These are phyloP conservation scores for Hemithea aestivaria DNA, from an alignment of 2,888 invertebrate genomes.

Conservation along the genomic window DNA sequence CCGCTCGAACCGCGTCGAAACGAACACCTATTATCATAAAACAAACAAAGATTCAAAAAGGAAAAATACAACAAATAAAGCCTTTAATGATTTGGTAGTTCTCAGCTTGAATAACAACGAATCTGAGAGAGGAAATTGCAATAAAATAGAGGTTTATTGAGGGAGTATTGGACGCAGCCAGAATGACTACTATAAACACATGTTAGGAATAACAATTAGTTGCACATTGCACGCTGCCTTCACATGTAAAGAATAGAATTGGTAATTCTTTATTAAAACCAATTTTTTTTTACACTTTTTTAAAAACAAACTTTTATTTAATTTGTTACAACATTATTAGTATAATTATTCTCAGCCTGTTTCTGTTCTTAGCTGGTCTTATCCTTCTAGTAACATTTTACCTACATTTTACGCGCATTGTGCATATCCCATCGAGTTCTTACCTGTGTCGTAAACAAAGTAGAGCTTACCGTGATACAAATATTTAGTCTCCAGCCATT, in stretches of 20 bases:
- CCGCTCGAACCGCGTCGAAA: constrained; percentile 60
- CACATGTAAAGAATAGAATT: too few species aligned
- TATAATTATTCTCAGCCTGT: too few species aligned
- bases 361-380: too few species aligned
- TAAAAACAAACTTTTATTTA: too few species aligned
- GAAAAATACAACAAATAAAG: constrained; percentile 73
- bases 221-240: constrained; percentile 26
- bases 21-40: constrained; percentile 78
- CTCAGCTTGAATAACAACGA: constrained; percentile 70
- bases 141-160: constrained; percentile 70
- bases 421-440: background rate
- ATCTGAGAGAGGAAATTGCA: constrained; percentile 64
- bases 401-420: too few species aligned
- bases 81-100: constrained; percentile 73
- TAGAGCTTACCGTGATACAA: too few species aligned
- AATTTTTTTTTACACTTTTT: too few species aligned
- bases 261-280: too few species aligned
- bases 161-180: constrained; percentile 50
- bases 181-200: constrained; percentile 33
- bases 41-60: constrained; percentile 62
- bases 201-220: constrained; percentile 47
- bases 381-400: too few species aligned
- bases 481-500: constrained; percentile 22
- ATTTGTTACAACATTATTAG: too few species aligned
- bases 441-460: too few species aligned